These are phyloP conservation scores for Acronicta psi DNA, from an alignment of 2,888 invertebrate genomes.

Conservation along the genomic window DNA sequence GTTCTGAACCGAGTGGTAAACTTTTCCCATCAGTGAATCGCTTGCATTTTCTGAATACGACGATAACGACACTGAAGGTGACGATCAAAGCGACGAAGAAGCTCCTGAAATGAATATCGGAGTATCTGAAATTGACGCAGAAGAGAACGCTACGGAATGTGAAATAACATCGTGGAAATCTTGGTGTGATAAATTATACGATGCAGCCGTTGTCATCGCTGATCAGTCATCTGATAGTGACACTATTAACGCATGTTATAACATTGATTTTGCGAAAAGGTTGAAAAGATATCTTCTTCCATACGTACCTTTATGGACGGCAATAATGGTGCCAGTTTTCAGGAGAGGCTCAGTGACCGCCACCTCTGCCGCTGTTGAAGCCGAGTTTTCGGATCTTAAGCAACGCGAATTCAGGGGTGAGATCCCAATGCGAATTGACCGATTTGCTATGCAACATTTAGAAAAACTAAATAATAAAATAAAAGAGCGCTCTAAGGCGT, in stretches of 20 bases:
- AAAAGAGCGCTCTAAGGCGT: conserved; percentile 1
- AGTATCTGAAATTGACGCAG: background rate
- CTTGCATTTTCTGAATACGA: conserved; percentile 1
- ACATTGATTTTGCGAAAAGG: conserved; percentile 3
- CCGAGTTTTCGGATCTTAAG: conserved; percentile 2
- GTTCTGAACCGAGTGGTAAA: conserved; percentile 1
- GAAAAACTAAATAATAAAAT: background rate
- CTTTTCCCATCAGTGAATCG: conserved; percentile 1
- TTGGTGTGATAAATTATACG: conserved; percentile 4
- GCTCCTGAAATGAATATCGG: background rate
- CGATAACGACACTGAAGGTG: background rate
- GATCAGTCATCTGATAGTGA: conserved; percentile 3
- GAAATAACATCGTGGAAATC: conserved; percentile 5
- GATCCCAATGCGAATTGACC: too few species aligned
- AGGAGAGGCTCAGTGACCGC: conserved; percentile 5
- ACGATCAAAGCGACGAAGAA: background rate
- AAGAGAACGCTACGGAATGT: background rate
- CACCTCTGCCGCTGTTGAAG: conserved; percentile 8
- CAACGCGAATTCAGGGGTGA: conserved; percentile 3
- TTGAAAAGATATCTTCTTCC: conserved; percentile 9
- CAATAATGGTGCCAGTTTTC: conserved; percentile 9
- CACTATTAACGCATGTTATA: conserved; percentile 8
- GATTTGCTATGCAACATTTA: conserved; percentile 1
- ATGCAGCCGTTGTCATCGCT: conserved; percentile 1
- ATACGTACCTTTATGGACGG: conserved; percentile 8